These are phyloP conservation scores for Drosophila picticornis DNA, from an alignment of 2,888 invertebrate species.

Conservation along the genomic window DNA sequence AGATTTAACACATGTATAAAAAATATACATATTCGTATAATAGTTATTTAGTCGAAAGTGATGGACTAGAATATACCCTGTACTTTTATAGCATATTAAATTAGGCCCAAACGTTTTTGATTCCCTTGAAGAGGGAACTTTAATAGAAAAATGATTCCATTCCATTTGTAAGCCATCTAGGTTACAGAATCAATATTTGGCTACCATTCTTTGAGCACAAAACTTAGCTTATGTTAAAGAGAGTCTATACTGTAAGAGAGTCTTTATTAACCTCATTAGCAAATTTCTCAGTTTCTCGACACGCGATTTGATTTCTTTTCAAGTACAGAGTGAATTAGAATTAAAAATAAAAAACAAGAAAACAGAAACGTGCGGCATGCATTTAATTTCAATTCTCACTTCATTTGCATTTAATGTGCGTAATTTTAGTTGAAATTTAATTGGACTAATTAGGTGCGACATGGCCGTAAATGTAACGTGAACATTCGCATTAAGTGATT, in stretches of 20 bases:
- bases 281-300: conserved; percentile 8
- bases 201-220: not conserved
- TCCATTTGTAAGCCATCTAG: not conserved
- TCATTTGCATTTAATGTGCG: conserved; percentile 52
- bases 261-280: not conserved
- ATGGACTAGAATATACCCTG: not conserved
- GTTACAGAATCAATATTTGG: not conserved
- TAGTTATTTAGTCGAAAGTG: not conserved
- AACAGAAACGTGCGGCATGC: conserved; percentile 21
- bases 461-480: conserved; percentile 54
- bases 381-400: conserved; percentile 44
- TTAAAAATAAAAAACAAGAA: not conserved
- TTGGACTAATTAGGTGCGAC: conserved; percentile 68
- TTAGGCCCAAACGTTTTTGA: no score
- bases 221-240: not conserved
- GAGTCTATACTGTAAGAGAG: no score
- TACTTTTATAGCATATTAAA: no score
- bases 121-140: not conserved
- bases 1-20: no score
- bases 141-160: not conserved
- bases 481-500: conserved; percentile 51
- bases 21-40: no score
- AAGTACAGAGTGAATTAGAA: not conserved
- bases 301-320: conserved; percentile 4
- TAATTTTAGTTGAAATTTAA: conserved; percentile 54